A percentile compares a stretch with the other conserved stretches of the same genome.
Evolutionary conservation across 2,797 vertebrate genomes (phyloP).

Genomic region (Phrynocephalus guinanensis): DNA sequence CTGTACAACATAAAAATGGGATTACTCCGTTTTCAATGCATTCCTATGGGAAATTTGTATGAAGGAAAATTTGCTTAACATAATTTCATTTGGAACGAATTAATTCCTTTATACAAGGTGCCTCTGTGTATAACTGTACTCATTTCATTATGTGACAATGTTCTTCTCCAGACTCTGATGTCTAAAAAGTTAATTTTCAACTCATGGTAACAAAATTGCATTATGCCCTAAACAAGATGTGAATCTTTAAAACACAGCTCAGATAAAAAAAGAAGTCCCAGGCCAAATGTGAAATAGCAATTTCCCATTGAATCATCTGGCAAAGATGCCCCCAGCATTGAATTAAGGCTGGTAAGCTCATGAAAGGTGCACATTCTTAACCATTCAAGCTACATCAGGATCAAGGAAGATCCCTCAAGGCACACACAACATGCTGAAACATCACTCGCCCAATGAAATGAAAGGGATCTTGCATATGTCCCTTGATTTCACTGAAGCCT

Average conservation of each 20-base stretch:
- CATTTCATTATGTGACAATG: background rate
- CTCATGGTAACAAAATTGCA: background rate
- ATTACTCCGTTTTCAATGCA: no score
- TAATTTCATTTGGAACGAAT: no score
- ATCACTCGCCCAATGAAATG: background rate
- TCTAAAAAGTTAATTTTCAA: background rate
- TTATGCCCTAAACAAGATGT: background rate
- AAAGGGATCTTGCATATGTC: background rate
- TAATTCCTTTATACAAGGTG: no score
- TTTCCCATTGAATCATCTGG: background rate
- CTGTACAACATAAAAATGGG: no score
- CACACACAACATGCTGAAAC: constrained; percentile 4
- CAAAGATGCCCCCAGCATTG: constrained; percentile 8
- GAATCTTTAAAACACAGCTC: constrained; percentile 45
- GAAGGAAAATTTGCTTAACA: no score
- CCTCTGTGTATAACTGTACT: no score
- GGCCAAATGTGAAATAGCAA: background rate
- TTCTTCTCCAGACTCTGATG: background rate
- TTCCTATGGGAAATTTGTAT: no score
- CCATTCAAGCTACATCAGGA: background rate
- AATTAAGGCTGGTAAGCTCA: constrained; percentile 56
- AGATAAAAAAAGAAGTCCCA: constrained; percentile 38
- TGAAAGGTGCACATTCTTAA: constrained; percentile 24
- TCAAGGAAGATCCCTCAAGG: background rate
- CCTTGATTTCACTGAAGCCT: constrained; percentile 1